Percentiles rank a stretch among this genome's conserved stretches.
Conservation (phyloP, 2,113 vertebrate genomes). For the Tricholaema leucomelas region DNA sequence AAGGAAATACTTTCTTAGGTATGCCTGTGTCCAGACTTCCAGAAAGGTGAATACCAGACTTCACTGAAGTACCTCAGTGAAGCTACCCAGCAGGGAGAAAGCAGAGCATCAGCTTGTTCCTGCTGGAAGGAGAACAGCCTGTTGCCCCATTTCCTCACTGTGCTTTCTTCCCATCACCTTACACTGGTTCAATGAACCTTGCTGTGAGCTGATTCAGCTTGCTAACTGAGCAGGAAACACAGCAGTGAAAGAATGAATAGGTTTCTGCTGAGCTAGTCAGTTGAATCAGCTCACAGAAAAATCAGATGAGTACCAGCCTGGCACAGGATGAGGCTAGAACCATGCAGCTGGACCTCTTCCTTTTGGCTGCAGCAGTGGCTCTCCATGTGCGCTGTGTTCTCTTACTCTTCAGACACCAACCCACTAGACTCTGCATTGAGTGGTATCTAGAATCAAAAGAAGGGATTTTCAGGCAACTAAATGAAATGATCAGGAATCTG, state of each 20-base stretch:
- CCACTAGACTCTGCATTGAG: not conserved
- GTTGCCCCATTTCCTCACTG: accelerated
- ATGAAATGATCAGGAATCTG: not conserved
- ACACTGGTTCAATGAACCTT: not conserved
- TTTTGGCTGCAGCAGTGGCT: not conserved
- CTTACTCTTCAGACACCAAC: not conserved
- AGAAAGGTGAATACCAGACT: not conserved
- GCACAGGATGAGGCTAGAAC: not conserved
- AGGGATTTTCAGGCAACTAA: not conserved
- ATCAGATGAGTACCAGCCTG: not conserved
- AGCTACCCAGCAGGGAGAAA: not conserved
- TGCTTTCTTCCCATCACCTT: not conserved
- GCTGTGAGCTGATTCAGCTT: not conserved
- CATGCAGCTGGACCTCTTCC: not conserved
- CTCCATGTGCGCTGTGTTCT: accelerated
- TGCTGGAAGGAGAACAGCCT: not conserved
- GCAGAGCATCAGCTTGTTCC: not conserved
- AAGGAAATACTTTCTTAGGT: not conserved
- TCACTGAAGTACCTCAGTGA: not conserved
- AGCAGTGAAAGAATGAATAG: not conserved
- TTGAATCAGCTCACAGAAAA: not conserved
- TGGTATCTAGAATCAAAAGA: not conserved
- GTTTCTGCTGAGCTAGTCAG: not conserved
- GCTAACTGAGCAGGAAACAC: constrained; percentile 4
- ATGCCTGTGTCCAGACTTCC: not conserved